A percentile compares a stretch with the other conserved stretches of the same genome.
These are phyloP conservation scores for Mamestra brassicae DNA, from an alignment of 2,888 invertebrate genomes.

Conservation along the genomic window DNA sequence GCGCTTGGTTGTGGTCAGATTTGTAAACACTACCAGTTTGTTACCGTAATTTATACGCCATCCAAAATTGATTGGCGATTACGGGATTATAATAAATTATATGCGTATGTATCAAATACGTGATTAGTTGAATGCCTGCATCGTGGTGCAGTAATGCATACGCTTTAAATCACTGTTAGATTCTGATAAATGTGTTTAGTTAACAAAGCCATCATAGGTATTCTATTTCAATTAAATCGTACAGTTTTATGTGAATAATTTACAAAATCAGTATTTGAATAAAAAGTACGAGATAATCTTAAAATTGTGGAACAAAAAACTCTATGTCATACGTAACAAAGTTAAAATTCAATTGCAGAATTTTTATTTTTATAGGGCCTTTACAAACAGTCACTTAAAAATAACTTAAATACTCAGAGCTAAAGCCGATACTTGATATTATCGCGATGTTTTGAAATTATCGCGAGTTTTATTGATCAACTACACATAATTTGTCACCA, in stretches of 20 bases:
- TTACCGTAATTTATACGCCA: constrained; percentile 48
- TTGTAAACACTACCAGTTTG: constrained; percentile 31
- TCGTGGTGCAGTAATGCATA: constrained; percentile 16
- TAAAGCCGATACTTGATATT: no score
- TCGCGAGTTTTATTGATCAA: no score
- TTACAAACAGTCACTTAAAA: no score
- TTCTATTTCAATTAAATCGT: neutral
- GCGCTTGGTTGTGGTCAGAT: constrained; percentile 34
- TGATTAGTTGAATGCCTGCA: constrained; percentile 49
- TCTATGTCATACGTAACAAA: no score
- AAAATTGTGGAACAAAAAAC: no score
- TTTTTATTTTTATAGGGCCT: no score
- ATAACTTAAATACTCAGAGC: no score
- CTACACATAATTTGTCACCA: neutral
- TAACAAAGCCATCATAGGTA: neutral
- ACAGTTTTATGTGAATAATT: no score
- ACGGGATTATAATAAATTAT: constrained; percentile 57
- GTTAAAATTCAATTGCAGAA: no score
- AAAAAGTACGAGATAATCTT: no score
- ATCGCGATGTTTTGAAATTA: no score
- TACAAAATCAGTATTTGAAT: no score
- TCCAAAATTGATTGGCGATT: constrained; percentile 56
- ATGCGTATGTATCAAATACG: constrained; percentile 33
- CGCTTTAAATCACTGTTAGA: constrained; percentile 18
- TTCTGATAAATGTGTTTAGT: constrained; percentile 6